Percentiles rank a stretch among this genome's conserved stretches.
These are phyloP conservation scores for Oceanodroma leucorhoa DNA, from an alignment of 2,797 vertebrate species.

Conservation along the genomic window DNA sequence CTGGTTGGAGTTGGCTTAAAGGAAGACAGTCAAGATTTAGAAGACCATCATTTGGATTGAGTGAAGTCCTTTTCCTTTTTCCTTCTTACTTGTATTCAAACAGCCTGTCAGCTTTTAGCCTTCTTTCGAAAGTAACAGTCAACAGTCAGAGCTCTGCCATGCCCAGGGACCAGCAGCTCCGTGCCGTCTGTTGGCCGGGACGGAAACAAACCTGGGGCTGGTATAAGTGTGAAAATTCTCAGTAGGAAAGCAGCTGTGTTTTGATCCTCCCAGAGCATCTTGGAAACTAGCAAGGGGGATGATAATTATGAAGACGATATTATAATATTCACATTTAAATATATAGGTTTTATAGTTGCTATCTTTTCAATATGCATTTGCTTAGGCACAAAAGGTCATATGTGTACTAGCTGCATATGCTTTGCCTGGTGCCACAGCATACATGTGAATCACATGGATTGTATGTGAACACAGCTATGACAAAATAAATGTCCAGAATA, in stretches of 20 bases:
- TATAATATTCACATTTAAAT: conserved; percentile 66
- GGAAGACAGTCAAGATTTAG: conserved; percentile 42
- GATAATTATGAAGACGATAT: conserved; percentile 38
- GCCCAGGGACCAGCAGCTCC: conserved; percentile 58
- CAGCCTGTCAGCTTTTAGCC: conserved; percentile 67
- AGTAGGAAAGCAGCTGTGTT: conserved; percentile 66
- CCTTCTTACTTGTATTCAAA: conserved; percentile 59
- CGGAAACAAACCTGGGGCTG: conserved; percentile 65
- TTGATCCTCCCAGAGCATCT: conserved; percentile 61
- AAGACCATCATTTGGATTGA: conserved; percentile 56
- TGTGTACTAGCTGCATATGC: background rate
- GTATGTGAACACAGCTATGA: background rate
- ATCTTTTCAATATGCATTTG: conserved; percentile 22
- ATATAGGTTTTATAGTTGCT: conserved; percentile 32
- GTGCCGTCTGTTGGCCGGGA: conserved; percentile 58
- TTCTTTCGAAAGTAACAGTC: conserved; percentile 56
- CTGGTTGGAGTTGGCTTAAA: conserved; percentile 16
- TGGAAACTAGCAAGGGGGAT: conserved; percentile 65
- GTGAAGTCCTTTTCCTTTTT: conserved; percentile 22
- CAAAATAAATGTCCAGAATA: background rate
- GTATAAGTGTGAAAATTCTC: conserved; percentile 65
- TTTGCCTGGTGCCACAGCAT: background rate
- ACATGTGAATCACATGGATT: background rate
- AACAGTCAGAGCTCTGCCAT: conserved; percentile 59
- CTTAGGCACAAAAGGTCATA: conserved; percentile 18